Base-by-base conservation (phyloP, 2,113 vertebrate species). In the Genyomyrus donnyi region DNA sequence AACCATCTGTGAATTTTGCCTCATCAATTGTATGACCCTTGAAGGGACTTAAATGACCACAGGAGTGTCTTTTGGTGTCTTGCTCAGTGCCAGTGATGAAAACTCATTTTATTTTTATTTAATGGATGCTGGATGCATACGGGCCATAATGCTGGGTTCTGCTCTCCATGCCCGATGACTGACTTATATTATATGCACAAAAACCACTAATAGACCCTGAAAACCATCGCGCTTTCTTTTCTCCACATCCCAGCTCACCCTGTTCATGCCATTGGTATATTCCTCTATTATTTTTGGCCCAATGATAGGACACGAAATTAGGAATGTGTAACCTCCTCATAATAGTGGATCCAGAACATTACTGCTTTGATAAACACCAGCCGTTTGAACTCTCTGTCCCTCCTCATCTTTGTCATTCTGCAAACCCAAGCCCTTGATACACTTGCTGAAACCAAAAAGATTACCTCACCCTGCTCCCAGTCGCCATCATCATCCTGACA, bases 401-500 rank as follows among this genome's bases (percentile, higher is more conserved):
- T 89, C 52, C 74, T 58, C 92, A 35, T 66, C 89, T 92, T 89
- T 90, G 87, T 91, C 91, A 91, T 89, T 91, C 93, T 93, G 91
- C 92, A 90, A 89, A 93, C 93, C 91, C 91, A 90, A 91, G 91
- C 91, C 90, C 93, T 90, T 88, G 88, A 85, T 88, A 89, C 90
- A 91, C 90, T 93, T 90, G 91, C 89, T 90, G 70, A 52, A 66
- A 84, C 89, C 89, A 58, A 66, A 88, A 92, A 62, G 91, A 95
- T 96, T 94, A 95, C 94, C 93, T 96, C 94, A 96, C 95, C 90
- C 93, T 92, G 91, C 92, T 88, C 42, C 89, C 93, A 93, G 94
- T 92, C 92, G 92, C 94, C 93, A 92, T 94, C 92, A 89, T 92
- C 91, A 87, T 92, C 91, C 93, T 92, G 88, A 84, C 92, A 93